Evolutionary conservation across 92 coral and sea anemone species (phyloP).

Genomic region (Montipora capitata): DNA sequence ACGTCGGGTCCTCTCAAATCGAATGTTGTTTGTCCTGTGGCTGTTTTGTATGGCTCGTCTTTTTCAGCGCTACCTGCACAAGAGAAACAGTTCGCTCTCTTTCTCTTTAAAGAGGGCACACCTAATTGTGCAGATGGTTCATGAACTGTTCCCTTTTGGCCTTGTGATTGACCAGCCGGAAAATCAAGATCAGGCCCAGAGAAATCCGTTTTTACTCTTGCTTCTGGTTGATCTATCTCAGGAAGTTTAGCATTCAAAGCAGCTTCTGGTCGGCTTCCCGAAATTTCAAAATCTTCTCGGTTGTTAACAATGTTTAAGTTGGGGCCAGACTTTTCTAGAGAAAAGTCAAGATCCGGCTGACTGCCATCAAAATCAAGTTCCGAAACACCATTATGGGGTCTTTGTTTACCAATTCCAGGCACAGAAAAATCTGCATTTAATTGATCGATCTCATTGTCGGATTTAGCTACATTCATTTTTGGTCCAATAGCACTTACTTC

Average conservation of each 20-base stretch:
- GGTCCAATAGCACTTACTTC: conserved; percentile 16
- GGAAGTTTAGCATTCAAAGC: not conserved
- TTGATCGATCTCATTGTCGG: not conserved
- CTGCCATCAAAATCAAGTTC: not conserved
- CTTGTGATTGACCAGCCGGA: conserved; percentile 20
- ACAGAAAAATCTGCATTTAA: not conserved
- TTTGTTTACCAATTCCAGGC: not conserved
- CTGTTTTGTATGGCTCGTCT: conserved; percentile 31
- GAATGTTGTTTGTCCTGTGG: conserved; percentile 10
- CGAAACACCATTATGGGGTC: not conserved
- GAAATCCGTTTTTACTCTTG: not conserved
- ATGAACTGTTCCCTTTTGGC: not conserved
- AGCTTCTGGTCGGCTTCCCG: not conserved
- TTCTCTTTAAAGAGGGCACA: conserved; percentile 31
- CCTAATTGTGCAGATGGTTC: conserved; percentile 10
- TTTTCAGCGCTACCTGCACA: conserved; percentile 27
- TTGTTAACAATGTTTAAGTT: too few species aligned
- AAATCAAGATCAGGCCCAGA: conserved; percentile 31
- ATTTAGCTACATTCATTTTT: not conserved
- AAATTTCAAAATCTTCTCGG: too few species aligned
- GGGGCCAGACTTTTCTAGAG: not conserved
- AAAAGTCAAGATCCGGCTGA: not conserved
- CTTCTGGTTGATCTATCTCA: conserved; percentile 12
- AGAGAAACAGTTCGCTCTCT: conserved; percentile 25
- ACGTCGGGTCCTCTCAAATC: not conserved